Evolutionary conservation across 53 echinoderm and acorn worm genomes (phyloP).

Genomic region (Astropecten irregularis): DNA sequence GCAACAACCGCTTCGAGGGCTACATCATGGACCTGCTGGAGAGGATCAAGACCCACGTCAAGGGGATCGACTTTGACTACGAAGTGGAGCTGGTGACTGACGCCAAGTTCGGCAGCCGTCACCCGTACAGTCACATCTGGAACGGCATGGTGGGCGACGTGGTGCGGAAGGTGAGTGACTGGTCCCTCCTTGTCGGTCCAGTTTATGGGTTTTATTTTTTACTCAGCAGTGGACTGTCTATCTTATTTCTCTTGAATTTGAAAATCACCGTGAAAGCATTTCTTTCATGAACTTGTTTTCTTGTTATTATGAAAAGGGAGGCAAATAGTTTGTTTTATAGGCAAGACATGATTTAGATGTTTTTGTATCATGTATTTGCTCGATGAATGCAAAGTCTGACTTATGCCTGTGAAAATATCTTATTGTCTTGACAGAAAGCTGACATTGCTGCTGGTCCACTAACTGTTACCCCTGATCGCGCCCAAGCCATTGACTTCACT

Average conservation of each 20-base stretch:
- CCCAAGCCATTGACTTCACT: slow-evolving; percentile 86
- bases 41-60: slow-evolving; percentile 82
- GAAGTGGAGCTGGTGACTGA: slow-evolving; percentile 91
- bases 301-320: no score
- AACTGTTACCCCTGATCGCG: slow-evolving; percentile 84
- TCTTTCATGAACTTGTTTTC: no score
- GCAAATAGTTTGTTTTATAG: no score
- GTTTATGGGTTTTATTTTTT: no score
- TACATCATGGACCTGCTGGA: slow-evolving; percentile 94
- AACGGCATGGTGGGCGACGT: slow-evolving; percentile 96
- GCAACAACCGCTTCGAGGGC: slow-evolving; percentile 92
- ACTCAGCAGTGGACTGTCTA: no score
- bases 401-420: no score
- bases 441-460: slow-evolving; percentile 98
- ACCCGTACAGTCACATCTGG: slow-evolving; percentile 82
- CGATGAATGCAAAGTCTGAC: no score
- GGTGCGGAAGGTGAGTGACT: slow-evolving; percentile 85
- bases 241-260: no score
- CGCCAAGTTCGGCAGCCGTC: slow-evolving; percentile 73
- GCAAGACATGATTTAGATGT: no score
- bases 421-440: slow-evolving; percentile 86
- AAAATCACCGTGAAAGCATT: no score
- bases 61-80: slow-evolving; percentile 93
- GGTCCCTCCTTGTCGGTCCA: no score
- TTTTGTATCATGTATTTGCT: no score